Base-by-base conservation (phyloP, 1,140 invertebrate species). In the Lethocerus indicus region DNA sequence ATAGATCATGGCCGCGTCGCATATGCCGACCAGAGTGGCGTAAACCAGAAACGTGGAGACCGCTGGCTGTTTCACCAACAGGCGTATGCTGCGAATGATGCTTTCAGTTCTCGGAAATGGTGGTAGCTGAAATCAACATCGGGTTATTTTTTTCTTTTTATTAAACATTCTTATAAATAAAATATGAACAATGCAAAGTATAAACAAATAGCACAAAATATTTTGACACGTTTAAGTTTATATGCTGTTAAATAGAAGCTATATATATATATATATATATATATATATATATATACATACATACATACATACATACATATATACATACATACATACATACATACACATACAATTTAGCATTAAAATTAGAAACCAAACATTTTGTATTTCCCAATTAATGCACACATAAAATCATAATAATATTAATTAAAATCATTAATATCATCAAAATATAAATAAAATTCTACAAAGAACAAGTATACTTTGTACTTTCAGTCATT, bases 1-100 rank as follows among this genome's bases (percentile, higher is more conserved):
- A 56, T 83, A 85, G 28, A 84, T 77, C 16, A 84, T 71, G 59
- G 84, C 83, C 47, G 81, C 77, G 58, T 85, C 83, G 28, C 83
- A 66, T 13, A 81, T 76, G 6, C 82, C 82, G 6, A 74, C 78
- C 2, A 82, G 67, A 1, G 76, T 72, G 1, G 81, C 76, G 57
- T 82, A 86, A 0, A 68, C 57, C 24, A 84, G 63, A 60, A 84
- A 86, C 24, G 75, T 70, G 0, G 73, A 53, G 1, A 83, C 76
- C 0, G 73, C 62, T 9, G 73, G 73, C 43, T 76, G 65, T 23
- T 66, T 70, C 14, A 84, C 59, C 6, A 84, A 61, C 16, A 69
- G 57, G 28, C 58, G 67, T 2, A 79, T 64, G 57, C 78, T 73
- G 59, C 72, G 70, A 18, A 78, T 62, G 14, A 83, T 80, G 46